Base-by-base conservation (phyloP, 2,888 invertebrate genomes). In the Nephrotoma appendiculata region DNA sequence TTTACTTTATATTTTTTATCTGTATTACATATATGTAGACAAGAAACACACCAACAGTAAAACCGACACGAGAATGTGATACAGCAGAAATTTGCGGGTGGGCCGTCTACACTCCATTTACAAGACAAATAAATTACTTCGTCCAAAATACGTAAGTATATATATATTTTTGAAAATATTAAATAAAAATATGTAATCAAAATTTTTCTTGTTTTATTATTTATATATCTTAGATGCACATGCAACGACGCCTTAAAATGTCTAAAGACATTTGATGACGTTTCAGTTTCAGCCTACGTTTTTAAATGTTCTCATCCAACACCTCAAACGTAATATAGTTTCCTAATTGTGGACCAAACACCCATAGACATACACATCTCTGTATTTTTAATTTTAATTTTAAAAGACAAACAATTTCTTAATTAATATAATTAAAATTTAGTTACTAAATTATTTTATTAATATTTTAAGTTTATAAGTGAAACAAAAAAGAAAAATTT, bases 241-340 rank as follows among this genome's bases (percentile, higher is more conserved):
- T 94, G 94, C 88, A 89, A 91, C 0, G 88, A 89, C 41, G 92
- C 90, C 52, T 90, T 90, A 85, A 90, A 90, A 86, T 94, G 94
- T 89, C 89, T 93, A 2, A 90, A 92, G 86, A 91, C 91, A 15
- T 92, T 93, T 41, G 94, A 94, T 88, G 94, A 94, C 88, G 90
- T 94, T 19, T 93, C 93, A 12, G 92, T 93, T 43, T 92, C 92
- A 86, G 94, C 94, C 1, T 94, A 93, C 89, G 93, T 94, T 0
- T 94, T 94, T 90, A 91, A 92, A 85, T 94, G 94, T 71, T 71
- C 71, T 5, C 19, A 31, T 31, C 71, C 71, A 71, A 71, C 71
- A 71, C 71, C 71, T 71, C 7, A 31, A 31, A 71, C 9, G 31
- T 71, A 71, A 71, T 31, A 31, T 71, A 71, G 71, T 71, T 71